phyloP scores from a whole-genome alignment of 2,113 vertebrate species.

The Sardina pilchardus region DNA sequence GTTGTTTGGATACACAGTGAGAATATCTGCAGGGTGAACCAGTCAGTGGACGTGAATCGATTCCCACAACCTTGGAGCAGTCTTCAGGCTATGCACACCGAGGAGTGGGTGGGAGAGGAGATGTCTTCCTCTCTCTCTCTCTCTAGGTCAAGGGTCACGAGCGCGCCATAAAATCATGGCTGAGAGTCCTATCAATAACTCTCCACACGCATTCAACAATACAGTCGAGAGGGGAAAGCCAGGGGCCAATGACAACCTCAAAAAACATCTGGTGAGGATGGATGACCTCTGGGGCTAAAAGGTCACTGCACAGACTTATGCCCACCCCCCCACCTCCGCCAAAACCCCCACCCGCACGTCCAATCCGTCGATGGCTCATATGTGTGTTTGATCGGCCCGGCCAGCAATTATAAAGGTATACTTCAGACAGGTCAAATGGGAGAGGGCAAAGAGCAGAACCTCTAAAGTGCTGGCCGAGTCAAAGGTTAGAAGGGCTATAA shows the following conservation, averaged over 20 bases:
- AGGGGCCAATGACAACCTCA: constrained; percentile 48
- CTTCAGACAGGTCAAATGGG: constrained; percentile 62
- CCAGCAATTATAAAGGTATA: constrained; percentile 55
- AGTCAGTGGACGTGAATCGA: not conserved
- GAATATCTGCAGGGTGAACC: not conserved
- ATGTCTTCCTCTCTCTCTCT: constrained; percentile 56
- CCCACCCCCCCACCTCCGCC: constrained; percentile 38
- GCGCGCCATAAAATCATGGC: constrained; percentile 74
- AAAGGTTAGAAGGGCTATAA: constrained; percentile 71
- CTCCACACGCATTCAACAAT: constrained; percentile 68
- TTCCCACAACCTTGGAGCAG: not conserved
- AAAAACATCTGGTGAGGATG: constrained; percentile 55
- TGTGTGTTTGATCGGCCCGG: constrained; percentile 70
- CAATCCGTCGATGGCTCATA: constrained; percentile 61
- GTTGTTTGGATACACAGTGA: not conserved
- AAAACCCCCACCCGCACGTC: not conserved
- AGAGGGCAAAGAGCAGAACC: constrained; percentile 73
- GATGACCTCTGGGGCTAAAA: constrained; percentile 68
- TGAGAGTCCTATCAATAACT: constrained; percentile 69
- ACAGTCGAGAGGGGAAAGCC: constrained; percentile 67
- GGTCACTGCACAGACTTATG: constrained; percentile 69
- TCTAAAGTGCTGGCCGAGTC: constrained; percentile 72
- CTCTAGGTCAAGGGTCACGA: constrained; percentile 72
- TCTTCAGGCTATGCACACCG: not conserved
- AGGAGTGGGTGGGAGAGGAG: constrained; percentile 51